Conservation (phyloP, 2,888 invertebrate genomes). For the Geotrupes spiniger region DNA sequence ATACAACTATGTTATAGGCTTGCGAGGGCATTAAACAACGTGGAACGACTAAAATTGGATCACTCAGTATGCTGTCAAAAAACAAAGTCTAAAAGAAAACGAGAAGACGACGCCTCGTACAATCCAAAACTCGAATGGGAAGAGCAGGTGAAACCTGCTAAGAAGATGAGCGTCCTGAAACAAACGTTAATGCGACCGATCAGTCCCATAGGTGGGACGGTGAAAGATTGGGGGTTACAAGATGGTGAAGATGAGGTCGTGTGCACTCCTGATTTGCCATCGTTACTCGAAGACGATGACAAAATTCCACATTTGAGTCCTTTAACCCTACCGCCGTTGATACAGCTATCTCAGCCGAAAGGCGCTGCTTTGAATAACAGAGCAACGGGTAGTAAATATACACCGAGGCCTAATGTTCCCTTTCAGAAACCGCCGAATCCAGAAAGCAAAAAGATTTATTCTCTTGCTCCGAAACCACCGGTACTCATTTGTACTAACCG, state of each 20-base stretch:
- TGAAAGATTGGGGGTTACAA: constrained; percentile 14
- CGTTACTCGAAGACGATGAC: constrained; percentile 26
- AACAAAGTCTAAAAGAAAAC: constrained; percentile 31
- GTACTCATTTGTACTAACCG: constrained; percentile 11
- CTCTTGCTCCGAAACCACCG: constrained; percentile 10
- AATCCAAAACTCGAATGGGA: constrained; percentile 26
- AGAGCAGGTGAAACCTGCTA: constrained; percentile 29
- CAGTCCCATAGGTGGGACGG: not conserved
- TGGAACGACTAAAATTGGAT: constrained; percentile 39
- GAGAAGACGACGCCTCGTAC: constrained; percentile 18
- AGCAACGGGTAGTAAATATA: not conserved
- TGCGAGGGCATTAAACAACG: constrained; percentile 50
- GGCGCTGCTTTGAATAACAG: not conserved
- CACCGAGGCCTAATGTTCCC: not conserved
- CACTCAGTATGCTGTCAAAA: constrained; percentile 43
- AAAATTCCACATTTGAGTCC: not conserved
- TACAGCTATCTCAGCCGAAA: not conserved
- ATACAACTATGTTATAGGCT: constrained; percentile 43
- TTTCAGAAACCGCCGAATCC: not conserved
- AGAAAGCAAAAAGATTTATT: constrained; percentile 12
- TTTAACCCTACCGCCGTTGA: not conserved
- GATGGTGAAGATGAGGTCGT: constrained; percentile 55
- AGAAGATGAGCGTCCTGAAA: constrained; percentile 34
- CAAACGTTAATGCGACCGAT: constrained; percentile 4
- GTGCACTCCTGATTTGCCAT: constrained; percentile 59